Percentiles rank a stretch among this genome's conserved stretches.
Conservation (phyloP, 2,797 vertebrate species). For the Acanthopagrus latus region DNA sequence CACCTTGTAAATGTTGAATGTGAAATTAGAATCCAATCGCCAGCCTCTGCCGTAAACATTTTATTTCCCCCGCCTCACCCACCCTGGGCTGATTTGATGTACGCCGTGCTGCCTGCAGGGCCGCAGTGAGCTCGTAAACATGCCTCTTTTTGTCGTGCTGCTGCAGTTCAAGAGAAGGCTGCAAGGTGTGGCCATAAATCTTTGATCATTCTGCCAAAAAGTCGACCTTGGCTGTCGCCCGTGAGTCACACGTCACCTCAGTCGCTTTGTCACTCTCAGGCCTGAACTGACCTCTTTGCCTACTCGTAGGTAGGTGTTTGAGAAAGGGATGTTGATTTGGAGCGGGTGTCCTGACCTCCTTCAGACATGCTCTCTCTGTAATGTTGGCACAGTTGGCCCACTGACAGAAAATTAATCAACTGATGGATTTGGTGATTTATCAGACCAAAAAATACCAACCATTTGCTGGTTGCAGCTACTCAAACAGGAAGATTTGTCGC, state of each 20-base stretch:
- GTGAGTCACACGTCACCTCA: slow-evolving; percentile 52
- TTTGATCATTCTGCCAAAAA: slow-evolving; percentile 57
- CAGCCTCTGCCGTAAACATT: slow-evolving; percentile 74
- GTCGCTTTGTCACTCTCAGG: slow-evolving; percentile 51
- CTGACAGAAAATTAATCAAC: not conserved
- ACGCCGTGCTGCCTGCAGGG: slow-evolving; percentile 37
- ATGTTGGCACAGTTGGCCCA: not conserved
- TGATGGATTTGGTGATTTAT: not conserved
- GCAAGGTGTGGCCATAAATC: slow-evolving; percentile 67
- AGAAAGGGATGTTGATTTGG: slow-evolving; percentile 21
- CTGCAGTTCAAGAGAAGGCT: slow-evolving; percentile 60
- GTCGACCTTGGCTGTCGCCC: slow-evolving; percentile 67
- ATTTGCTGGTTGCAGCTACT: not conserved
- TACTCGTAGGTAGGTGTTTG: not conserved
- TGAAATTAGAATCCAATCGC: slow-evolving; percentile 79
- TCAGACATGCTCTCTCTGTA: not conserved
- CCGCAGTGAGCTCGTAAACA: slow-evolving; percentile 70
- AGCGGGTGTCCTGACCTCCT: slow-evolving; percentile 5
- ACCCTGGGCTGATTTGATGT: slow-evolving; percentile 56
- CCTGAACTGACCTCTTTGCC: slow-evolving; percentile 48
- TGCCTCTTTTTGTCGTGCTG: slow-evolving; percentile 43
- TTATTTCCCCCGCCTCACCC: slow-evolving; percentile 44
- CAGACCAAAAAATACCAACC: not conserved
- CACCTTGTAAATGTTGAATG: slow-evolving; percentile 77
- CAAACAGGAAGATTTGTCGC: not conserved